Evolutionary conservation across 2,797 vertebrate genomes (phyloP).

Genomic region (Alca torda): DNA sequence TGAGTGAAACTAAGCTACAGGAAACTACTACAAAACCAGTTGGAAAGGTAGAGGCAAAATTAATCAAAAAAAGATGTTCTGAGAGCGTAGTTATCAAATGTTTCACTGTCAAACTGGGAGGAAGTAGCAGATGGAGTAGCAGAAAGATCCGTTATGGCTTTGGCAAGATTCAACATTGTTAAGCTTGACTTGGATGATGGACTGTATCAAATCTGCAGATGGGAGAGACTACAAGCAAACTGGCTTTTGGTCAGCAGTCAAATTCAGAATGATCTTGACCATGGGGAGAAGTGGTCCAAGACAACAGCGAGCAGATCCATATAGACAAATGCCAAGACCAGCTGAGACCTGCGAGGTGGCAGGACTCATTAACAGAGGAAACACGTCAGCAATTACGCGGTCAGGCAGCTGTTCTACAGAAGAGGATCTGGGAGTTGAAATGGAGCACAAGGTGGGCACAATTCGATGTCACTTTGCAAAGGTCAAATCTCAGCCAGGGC

Average conservation of each 20-base stretch:
- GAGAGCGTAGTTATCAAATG: not conserved
- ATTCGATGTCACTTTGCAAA: not conserved
- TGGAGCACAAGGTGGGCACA: not conserved
- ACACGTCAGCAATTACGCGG: not conserved
- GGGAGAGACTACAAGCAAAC: not conserved
- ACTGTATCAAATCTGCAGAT: conserved; percentile 1
- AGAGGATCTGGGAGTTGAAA: not conserved
- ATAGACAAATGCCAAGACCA: not conserved
- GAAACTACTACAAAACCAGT: not conserved
- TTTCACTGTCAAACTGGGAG: conserved; percentile 19
- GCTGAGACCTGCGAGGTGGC: not conserved
- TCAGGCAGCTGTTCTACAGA: not conserved
- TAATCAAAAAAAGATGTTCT: not conserved
- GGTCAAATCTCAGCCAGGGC: not conserved
- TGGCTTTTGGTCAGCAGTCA: conserved; percentile 16
- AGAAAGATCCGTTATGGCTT: not conserved
- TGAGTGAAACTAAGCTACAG: not conserved
- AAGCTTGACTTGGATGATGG: conserved; percentile 20
- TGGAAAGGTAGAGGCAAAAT: conserved; percentile 9
- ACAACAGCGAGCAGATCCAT: not conserved
- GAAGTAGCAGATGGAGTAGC: conserved; percentile 42
- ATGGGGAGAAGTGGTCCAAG: not conserved
- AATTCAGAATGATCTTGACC: not conserved
- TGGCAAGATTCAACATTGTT: conserved; percentile 22
- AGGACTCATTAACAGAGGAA: not conserved